Percentiles rank a stretch among this genome's conserved stretches.
Conservation (phyloP, 1,140 invertebrate species). For the Limonius californicus region DNA sequence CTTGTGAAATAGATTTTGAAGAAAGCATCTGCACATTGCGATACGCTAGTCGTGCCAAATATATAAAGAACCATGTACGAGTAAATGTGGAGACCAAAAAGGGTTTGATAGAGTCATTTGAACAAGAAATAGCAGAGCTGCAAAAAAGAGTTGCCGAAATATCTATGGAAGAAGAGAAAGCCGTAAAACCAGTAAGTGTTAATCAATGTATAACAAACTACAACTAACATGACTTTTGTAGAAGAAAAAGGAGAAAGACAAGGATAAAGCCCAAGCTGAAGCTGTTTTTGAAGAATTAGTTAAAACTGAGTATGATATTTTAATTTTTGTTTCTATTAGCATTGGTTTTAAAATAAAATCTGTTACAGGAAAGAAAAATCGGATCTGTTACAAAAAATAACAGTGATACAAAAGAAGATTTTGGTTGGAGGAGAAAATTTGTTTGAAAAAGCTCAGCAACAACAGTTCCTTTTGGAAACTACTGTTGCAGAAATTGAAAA, state of each 20-base stretch:
- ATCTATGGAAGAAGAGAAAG: conserved; percentile 17
- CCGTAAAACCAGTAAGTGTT: not conserved
- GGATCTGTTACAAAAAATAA: conserved; percentile 79
- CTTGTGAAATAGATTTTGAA: conserved; percentile 95
- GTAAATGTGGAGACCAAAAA: conserved; percentile 99
- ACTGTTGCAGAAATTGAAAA: conserved; percentile 88
- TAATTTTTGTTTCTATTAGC: no score
- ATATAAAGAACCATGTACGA: conserved; percentile 93
- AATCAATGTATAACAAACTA: not conserved
- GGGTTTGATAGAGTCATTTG: conserved; percentile 90
- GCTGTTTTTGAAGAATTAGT: conserved; percentile 45
- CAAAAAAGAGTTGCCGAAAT: conserved; percentile 75
- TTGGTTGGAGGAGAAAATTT: conserved; percentile 98
- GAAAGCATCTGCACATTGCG: conserved; percentile 95
- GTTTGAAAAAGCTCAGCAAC: conserved; percentile 96
- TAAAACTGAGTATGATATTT: conserved; percentile 37
- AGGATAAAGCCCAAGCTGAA: conserved; percentile 36
- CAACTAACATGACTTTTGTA: conserved; percentile 24
- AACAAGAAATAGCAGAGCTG: conserved; percentile 93
- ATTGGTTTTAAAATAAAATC: no score
- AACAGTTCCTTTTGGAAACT: conserved; percentile 78
- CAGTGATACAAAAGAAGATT: conserved; percentile 91
- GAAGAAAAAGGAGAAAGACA: conserved; percentile 36
- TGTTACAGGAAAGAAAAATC: conserved; percentile 64
- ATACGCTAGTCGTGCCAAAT: conserved; percentile 96